phyloP scores from a whole-genome alignment of 2,113 vertebrate genomes.

The Cairina moschata region DNA sequence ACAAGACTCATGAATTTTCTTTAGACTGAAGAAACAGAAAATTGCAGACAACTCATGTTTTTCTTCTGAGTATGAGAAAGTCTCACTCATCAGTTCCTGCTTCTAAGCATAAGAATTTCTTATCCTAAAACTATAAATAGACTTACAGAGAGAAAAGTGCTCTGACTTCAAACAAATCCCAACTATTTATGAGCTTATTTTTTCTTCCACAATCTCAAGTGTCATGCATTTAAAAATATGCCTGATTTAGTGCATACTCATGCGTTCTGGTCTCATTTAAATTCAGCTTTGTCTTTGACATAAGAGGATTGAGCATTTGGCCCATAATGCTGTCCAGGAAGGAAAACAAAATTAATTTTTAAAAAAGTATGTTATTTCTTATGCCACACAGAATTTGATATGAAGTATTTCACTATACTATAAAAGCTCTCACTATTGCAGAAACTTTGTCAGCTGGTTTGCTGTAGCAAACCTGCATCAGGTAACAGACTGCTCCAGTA shows the following conservation, averaged over 20 bases:
- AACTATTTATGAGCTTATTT: background rate
- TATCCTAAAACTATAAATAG: conserved; percentile 53
- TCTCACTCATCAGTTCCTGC: conserved; percentile 29
- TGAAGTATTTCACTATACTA: background rate
- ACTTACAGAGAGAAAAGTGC: conserved; percentile 5
- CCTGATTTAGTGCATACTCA: background rate
- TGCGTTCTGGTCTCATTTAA: background rate
- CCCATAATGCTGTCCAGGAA: background rate
- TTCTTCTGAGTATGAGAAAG: background rate
- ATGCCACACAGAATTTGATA: background rate
- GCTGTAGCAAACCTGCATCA: accelerated
- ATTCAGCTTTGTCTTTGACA: background rate
- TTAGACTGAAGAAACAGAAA: conserved; percentile 7
- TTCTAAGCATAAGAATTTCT: conserved; percentile 36
- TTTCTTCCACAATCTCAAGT: background rate
- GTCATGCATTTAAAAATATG: background rate
- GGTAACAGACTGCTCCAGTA: background rate
- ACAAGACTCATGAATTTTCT: conserved; percentile 18
- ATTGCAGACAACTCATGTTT: background rate
- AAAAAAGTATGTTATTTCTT: background rate
- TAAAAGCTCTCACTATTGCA: background rate
- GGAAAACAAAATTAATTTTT: background rate
- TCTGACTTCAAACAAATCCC: conserved; percentile 33
- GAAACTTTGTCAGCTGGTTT: background rate
- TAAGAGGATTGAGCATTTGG: background rate